Conservation (phyloP, 2,888 invertebrate species). For the Cerastis rubricosa region DNA sequence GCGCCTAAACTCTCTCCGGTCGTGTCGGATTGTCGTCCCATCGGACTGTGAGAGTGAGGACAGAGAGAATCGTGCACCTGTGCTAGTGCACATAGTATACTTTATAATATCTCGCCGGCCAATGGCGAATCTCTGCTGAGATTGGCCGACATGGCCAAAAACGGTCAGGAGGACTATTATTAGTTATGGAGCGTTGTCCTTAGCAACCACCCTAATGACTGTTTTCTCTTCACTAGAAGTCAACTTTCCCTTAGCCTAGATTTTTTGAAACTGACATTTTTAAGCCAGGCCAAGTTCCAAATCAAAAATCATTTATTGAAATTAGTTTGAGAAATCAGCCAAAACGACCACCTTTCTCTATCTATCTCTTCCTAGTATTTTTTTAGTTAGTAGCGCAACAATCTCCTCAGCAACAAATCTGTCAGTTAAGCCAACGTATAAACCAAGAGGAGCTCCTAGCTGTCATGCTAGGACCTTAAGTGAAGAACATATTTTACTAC, state of each 20-base stretch:
- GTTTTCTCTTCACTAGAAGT: neutral
- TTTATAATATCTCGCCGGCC: too few species aligned
- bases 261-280: neutral
- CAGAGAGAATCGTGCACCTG: too few species aligned
- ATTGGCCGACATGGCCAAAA: too few species aligned
- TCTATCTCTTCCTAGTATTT: neutral
- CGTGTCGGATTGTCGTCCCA: neutral
- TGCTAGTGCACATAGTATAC: too few species aligned
- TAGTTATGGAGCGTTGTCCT: too few species aligned
- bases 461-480: neutral
- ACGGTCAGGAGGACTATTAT: too few species aligned
- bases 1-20: neutral
- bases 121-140: too few species aligned
- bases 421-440: neutral
- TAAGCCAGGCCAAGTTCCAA: neutral
- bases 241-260: neutral
- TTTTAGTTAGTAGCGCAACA: neutral
- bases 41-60: neutral
- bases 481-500: conserved; percentile 6
- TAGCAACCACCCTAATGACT: too few species aligned
- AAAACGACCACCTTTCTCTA: neutral
- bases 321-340: neutral
- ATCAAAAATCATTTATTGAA: neutral
- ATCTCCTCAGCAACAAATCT: neutral
- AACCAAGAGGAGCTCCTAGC: neutral